Conservation (phyloP, 2,797 vertebrate species). For the Scarus forsteni region DNA sequence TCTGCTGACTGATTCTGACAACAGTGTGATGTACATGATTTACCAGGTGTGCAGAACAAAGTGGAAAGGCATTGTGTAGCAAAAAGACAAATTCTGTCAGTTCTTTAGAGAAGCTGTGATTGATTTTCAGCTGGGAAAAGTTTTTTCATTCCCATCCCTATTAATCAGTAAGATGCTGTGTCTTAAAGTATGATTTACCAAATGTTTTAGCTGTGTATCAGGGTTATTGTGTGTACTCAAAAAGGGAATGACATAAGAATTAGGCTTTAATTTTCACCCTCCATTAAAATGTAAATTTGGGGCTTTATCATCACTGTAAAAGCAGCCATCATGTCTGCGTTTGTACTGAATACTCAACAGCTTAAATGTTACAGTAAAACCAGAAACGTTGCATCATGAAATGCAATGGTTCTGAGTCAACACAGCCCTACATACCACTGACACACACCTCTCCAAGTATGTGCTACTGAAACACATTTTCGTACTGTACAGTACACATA, state of each 20-base stretch:
- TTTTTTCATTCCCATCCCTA: no score
- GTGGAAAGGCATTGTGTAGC: no score
- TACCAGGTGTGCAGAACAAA: no score
- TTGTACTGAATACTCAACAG: background rate
- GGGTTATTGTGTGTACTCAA: no score
- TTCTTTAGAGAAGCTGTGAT: no score
- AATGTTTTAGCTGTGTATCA: no score
- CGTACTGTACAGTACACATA: background rate
- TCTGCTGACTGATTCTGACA: no score
- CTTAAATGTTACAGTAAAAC: conserved; percentile 18
- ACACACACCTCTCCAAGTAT: background rate
- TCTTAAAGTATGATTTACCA: no score
- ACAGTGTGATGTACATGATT: no score
- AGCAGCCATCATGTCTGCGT: background rate
- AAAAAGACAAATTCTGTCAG: no score
- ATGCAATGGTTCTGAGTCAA: background rate
- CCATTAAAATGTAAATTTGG: background rate
- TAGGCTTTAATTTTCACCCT: background rate
- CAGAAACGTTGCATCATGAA: conserved; percentile 24
- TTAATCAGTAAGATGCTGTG: no score
- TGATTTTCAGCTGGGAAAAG: no score
- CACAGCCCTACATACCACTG: background rate
- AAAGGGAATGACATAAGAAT: background rate
- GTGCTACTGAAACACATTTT: conserved; percentile 4
- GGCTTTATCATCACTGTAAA: background rate